Evolutionary conservation across 1,140 invertebrate species (phyloP).

Genomic region (Cheumatopsyche charites): DNA sequence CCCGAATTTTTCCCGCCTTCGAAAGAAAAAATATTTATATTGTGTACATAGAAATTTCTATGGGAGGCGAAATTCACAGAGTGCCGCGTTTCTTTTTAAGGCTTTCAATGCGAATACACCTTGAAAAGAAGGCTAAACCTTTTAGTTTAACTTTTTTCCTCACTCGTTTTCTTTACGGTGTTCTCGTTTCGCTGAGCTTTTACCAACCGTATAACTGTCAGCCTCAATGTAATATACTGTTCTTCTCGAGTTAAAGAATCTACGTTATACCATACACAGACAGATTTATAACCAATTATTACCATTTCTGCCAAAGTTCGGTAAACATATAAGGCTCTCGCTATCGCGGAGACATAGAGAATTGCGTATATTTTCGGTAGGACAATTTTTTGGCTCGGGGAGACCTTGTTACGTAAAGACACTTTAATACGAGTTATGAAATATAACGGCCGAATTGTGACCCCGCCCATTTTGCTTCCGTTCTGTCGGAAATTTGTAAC

Average conservation of each 20-base stretch:
- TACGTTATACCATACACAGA: not conserved
- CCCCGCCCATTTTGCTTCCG: not conserved
- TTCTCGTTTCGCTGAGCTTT: conserved; percentile 20
- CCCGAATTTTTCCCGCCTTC: too few relatives aligned
- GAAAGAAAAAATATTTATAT: too few relatives aligned
- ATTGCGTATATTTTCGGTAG: not conserved
- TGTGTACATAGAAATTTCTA: too few relatives aligned
- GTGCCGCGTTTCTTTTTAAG: not conserved
- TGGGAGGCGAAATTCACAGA: too few relatives aligned
- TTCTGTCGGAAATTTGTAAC: conserved; percentile 30
- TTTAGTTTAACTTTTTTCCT: not conserved
- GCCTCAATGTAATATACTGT: conserved; percentile 14
- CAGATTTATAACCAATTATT: conserved; percentile 23
- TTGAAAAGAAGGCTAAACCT: conserved; percentile 17
- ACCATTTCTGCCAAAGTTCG: conserved; percentile 8
- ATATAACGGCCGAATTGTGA: conserved; percentile 15
- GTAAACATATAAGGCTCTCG: conserved; percentile 5
- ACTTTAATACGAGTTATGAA: conserved; percentile 31
- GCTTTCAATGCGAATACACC: conserved; percentile 14
- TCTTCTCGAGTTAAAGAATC: conserved; percentile 21
- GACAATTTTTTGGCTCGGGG: conserved; percentile 7
- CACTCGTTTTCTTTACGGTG: conserved; percentile 2
- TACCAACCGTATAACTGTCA: conserved; percentile 18
- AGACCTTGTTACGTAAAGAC: conserved; percentile 25
- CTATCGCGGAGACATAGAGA: too few relatives aligned